Base-by-base conservation (phyloP, 2,113 vertebrate genomes). In the Saimiri boliviensis region DNA sequence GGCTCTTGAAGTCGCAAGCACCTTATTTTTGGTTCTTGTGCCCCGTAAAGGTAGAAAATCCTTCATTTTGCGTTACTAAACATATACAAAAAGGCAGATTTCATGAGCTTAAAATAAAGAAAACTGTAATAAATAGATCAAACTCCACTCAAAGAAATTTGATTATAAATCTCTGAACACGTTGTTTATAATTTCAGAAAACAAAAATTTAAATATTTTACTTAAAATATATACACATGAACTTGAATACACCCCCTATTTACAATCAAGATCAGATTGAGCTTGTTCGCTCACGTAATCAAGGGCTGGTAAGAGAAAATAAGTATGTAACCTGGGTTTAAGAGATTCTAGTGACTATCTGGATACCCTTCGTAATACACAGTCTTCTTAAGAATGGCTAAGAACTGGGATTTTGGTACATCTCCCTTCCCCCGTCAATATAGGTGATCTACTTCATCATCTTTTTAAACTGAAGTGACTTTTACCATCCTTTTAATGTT, bases 121-220 rank as follows among this genome's bases (percentile, higher is more conserved):
- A 85, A 30, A 17, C 25, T 42, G 1, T 92, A 83, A 87, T 95
- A 63, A 94, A 32, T 52, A 91, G 58, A 54, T 71, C n/a, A 80
- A 47, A 71, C 84, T 84, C 47, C 35, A 45, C 40, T 93, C 70
- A 70, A 47, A 45, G 66, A 92, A 80, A 88, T 70, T 52, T 80
- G 23, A 87, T 79, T 35, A 11, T 40, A 87, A 68, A 40, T 47
- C 58, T 45, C 54, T 52, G 45, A 84, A 56, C 6, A 52, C 40
- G 40, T 56, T 54, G 89, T 85, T 92, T 86, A 32, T 90, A 23
- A 45, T 8, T 83, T 88, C 54, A 85, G 58, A 77, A 85, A 84
- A 82, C 49, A 92, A 37, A 74, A 45, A 63, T 52, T 56, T 89
- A 56, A 81, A 81, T 63, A 70, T 95, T 86, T 93, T 60, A 66